Evolutionary conservation across 2,797 vertebrate genomes (phyloP), one percentile per base, ranked within the genome.

Genomic region (Trachops cirrhosus): DNA sequence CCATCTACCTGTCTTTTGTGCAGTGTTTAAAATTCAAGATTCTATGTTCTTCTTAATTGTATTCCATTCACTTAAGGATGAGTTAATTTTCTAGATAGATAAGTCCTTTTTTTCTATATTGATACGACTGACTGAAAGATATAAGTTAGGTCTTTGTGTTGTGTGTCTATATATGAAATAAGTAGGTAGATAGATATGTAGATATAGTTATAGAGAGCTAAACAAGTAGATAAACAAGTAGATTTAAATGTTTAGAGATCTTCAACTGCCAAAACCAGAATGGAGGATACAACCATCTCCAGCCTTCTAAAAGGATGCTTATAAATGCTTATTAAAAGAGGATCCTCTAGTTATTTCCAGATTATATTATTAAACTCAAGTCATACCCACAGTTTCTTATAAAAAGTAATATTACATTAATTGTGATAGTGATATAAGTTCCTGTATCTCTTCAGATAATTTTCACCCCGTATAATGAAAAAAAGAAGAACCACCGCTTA

Each of bases 221-320:
- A 26, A 52, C 5, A 70, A 4, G 15, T 5, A 73, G 16, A 59
- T 15, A 54, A 26, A 52, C 5, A 70, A 4, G 15, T 21, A 74
- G n/a, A 48, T n/a, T 88, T 5, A 86, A 83, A 77, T 54, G 59
- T 57, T 37, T 26, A 70, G 24, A 85, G 2, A 1, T 67, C 21
- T 91, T 86, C 32, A 77, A 89, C 11, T 9, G 75, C 12, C 34
- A 41, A 86, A 83, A 34, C 15, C 24, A 29, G 92, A 77, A 82
- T 41, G 21, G 46, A 2, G 0, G 7, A 12, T 46, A n/a, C 0
- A 77, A 15, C 1, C 6, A 46, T 18, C 7, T 80, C 14, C 4
- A 62, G 21, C 18, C 5, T 29, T 74, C 1, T 37, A 75, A 6
- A 7, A 59, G 22, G 3, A 21, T 54, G 2, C 54, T 75, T 26